Evolutionary conservation across 2,797 vertebrate genomes (phyloP), one percentile per base, ranked within the genome.

Genomic region (Loris lydekkerianus): DNA sequence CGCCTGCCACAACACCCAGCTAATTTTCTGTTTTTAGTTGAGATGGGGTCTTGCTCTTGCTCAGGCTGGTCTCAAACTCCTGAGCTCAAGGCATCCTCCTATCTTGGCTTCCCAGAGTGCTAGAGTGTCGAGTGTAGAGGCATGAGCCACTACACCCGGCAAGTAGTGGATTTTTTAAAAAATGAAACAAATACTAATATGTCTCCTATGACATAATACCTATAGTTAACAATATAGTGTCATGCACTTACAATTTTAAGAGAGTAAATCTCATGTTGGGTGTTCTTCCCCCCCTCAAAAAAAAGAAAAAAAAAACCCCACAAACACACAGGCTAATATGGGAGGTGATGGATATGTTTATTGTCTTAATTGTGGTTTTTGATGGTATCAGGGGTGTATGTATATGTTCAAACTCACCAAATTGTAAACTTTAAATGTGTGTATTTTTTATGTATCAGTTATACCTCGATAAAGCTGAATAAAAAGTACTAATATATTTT

Each of bases 231-330:
- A 15, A 11, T 7, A 15, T 9, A 20, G 53, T 72, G 43, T 25
- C 40, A 18, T 67, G 21, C n/a, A 67, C n/a, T 43, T 61, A 72
- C 70, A 91, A 61, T 21, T 53, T 34, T 72, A 43, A 77, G 73
- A 78, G 10, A 8, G 21, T 46, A 34, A 34, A 20, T 46, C 63
- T 60, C 7, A 14, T 10, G 20, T 76, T 67, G 60, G 43, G 34
- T 53, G n/a, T 84, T 76, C n/a, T 58, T 10, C 15, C n/a, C 21
- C 70, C 8, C 67, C 63, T 29, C 63, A 31, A 27, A 7, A 31
- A 0, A 31, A 9, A 31, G 2, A 23, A 27, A 7, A 31, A 0
- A 31, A 9, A 31, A 4, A 23, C 0, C 40, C 14, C 27, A 15
- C 63, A 31, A 29, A 65, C 63, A 67, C n/a, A 34, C 13, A 70